phyloP scores from a whole-genome alignment of 2,113 vertebrate species.

The Pachyramphus minor region DNA sequence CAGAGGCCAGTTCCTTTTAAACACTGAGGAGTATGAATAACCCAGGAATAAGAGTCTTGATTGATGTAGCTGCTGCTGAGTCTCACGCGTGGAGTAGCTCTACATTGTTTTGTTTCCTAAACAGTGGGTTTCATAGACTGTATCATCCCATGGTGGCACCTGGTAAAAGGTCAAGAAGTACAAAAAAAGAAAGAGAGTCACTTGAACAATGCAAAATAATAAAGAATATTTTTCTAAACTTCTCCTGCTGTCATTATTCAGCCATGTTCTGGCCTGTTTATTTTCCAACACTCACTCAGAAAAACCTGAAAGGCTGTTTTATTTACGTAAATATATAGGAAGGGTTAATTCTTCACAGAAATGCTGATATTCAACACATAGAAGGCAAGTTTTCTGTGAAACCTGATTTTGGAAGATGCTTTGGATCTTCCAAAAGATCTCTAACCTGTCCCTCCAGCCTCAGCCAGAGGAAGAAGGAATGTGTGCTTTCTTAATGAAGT shows the following conservation, averaged over 20 bases:
- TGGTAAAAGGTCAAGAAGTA: slow-evolving; percentile 1
- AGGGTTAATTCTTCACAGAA: background rate
- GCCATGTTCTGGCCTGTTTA: background rate
- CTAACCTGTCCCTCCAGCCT: background rate
- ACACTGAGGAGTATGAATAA: background rate
- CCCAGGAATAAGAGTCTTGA: background rate
- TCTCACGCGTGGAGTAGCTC: background rate
- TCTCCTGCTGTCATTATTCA: background rate
- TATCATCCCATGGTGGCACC: background rate
- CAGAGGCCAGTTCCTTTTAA: background rate
- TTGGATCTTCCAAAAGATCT: background rate
- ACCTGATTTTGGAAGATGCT: background rate
- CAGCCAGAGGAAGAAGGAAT: background rate
- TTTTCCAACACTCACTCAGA: background rate
- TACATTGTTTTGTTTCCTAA: slow-evolving; percentile 6
- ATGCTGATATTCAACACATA: background rate
- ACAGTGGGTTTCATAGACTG: background rate
- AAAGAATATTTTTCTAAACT: background rate
- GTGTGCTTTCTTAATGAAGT: background rate
- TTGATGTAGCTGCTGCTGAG: slow-evolving; percentile 11
- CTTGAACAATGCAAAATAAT: background rate
- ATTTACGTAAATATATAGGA: background rate
- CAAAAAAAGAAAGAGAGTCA: background rate
- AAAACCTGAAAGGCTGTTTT: background rate
- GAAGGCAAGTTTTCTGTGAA: background rate